Evolutionary conservation across 2,113 vertebrate genomes (phyloP).

Genomic region (Protobothrops flavoviridis): DNA sequence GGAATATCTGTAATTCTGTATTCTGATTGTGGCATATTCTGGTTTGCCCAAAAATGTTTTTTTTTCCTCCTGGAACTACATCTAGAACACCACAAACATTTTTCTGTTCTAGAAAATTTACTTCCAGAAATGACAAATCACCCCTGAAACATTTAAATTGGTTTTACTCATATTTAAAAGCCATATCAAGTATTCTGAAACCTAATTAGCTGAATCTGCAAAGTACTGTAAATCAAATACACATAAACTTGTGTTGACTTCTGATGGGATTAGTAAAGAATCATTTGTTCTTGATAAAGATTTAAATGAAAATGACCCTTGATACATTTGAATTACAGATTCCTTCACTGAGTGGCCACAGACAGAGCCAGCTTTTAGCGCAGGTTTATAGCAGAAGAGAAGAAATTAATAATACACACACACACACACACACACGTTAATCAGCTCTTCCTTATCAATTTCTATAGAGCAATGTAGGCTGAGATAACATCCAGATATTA

Average conservation of each 20-base stretch:
- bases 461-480: neutral
- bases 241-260: neutral
- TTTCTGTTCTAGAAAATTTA: no score
- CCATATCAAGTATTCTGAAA: neutral
- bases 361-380: neutral
- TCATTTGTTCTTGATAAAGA: neutral
- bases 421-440: neutral
- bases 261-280: neutral
- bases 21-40: no score
- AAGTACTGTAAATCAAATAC: neutral
- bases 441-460: neutral
- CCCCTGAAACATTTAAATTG: no score
- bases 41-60: no score
- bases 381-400: neutral
- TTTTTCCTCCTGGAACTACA: no score
- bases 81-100: no score
- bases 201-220: neutral
- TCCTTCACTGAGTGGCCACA: neutral
- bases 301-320: neutral
- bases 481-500: neutral
- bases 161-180: neutral
- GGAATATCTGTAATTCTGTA: no score
- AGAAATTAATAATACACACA: neutral
- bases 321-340: neutral
- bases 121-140: no score